Conservation (phyloP, 2,888 invertebrate genomes). For the Pristionchus entomophagus region DNA sequence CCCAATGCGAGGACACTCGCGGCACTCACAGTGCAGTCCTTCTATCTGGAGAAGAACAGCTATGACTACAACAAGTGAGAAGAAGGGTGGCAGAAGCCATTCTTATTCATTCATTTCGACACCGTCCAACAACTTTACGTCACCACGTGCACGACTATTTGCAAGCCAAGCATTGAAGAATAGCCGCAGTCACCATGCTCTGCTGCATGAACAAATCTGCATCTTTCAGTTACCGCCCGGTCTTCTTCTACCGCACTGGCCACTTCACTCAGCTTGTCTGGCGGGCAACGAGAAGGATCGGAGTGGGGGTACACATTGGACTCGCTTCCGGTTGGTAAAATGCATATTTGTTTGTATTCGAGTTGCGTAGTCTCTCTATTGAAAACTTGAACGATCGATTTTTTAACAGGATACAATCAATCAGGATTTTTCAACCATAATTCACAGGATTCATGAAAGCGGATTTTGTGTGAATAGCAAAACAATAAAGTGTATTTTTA, state of each 20-base stretch:
- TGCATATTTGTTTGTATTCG: neutral
- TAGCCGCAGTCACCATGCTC: no score
- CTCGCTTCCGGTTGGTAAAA: neutral
- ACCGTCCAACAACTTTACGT: no score
- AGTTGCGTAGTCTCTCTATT: no score
- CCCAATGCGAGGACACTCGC: conserved; percentile 66
- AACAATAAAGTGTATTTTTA: no score
- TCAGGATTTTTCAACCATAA: no score
- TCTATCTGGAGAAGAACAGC: conserved; percentile 67
- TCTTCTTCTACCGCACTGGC: conserved; percentile 62
- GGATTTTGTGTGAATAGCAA: no score
- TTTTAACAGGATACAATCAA: no score
- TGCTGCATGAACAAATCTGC: neutral
- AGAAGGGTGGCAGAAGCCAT: neutral
- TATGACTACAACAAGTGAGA: conserved; percentile 67
- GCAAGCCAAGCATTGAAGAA: no score
- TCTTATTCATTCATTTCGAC: no score
- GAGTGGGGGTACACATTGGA: conserved; percentile 67
- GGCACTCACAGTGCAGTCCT: conserved; percentile 66
- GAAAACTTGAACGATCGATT: no score
- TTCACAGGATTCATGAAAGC: no score
- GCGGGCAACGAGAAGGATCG: conserved; percentile 62
- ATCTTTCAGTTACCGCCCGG: conserved; percentile 57
- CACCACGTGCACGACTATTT: no score
- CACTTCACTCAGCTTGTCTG: conserved; percentile 74